Percentiles rank a stretch among this genome's conserved stretches.
phyloP scores from a whole-genome alignment of 2,113 vertebrate genomes.

The Myotis yumanensis region DNA sequence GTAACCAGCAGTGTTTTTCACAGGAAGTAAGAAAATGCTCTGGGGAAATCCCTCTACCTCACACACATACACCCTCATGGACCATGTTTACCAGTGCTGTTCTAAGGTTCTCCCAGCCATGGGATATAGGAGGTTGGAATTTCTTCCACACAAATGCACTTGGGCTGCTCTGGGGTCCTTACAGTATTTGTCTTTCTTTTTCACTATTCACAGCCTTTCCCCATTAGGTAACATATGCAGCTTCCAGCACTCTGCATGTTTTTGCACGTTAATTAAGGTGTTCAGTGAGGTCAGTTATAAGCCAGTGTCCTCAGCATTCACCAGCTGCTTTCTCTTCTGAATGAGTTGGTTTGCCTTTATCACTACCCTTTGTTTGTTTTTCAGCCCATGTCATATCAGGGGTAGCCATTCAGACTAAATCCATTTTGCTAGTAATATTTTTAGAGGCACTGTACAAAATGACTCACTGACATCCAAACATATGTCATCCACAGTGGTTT shows the following conservation, averaged over 20 bases:
- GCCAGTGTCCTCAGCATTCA: neutral
- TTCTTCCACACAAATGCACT: neutral
- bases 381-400: neutral
- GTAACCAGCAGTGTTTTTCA: neutral
- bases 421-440: conserved; percentile 52
- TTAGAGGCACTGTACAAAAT: conserved; percentile 22
- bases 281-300: conserved; percentile 38
- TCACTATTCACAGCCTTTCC: neutral
- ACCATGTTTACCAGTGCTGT: neutral
- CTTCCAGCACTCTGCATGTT: neutral
- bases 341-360: conserved; percentile 19
- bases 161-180: neutral
- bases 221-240: neutral
- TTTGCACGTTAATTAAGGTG: conserved; percentile 38
- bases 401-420: conserved; percentile 57
- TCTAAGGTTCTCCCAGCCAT: neutral
- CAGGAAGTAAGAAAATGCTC: neutral
- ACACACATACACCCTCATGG: no score
- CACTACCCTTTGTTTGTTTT: conserved; percentile 50
- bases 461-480: conserved; percentile 54
- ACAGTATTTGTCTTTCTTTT: neutral
- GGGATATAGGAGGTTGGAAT: neutral
- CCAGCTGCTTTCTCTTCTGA: neutral
- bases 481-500: conserved; percentile 1
- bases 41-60: neutral